phyloP scores from a whole-genome alignment of 2,797 vertebrate species.

The Fistularia commersonii region DNA sequence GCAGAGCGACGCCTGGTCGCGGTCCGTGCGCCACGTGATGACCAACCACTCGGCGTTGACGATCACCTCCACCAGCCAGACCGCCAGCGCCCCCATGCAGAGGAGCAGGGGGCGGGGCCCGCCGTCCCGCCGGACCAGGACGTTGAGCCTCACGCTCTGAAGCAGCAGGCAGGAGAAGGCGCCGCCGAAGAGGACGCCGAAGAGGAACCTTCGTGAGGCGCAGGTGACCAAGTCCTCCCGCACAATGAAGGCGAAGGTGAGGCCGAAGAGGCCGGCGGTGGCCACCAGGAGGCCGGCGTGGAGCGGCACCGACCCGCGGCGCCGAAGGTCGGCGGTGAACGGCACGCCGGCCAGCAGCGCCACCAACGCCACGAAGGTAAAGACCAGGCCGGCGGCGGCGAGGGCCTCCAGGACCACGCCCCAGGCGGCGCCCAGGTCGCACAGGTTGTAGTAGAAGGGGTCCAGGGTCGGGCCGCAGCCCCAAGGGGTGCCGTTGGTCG shows the following conservation, averaged over 20 bases:
- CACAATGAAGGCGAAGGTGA: conserved; percentile 89
- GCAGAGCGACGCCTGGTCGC: conserved; percentile 60
- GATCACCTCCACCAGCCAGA: conserved; percentile 87
- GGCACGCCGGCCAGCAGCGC: conserved; percentile 87
- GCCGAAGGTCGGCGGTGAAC: conserved; percentile 76
- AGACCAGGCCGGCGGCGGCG: conserved; percentile 78
- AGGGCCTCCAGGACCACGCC: conserved; percentile 87
- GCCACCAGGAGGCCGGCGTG: conserved; percentile 81
- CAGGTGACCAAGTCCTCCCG: conserved; percentile 86
- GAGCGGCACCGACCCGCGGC: conserved; percentile 76
- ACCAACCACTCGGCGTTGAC: conserved; percentile 95
- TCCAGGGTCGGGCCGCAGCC: conserved; percentile 81
- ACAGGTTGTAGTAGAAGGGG: conserved; percentile 89
- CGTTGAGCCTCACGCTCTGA: conserved; percentile 81
- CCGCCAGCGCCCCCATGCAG: conserved; percentile 72
- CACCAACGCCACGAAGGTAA: conserved; percentile 80
- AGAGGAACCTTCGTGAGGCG: conserved; percentile 87
- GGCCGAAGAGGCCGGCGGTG: conserved; percentile 86
- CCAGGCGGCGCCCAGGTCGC: conserved; percentile 81
- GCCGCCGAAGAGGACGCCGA: conserved; percentile 86
- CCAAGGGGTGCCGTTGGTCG: conserved; percentile 32
- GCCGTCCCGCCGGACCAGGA: conserved; percentile 69
- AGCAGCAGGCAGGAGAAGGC: conserved; percentile 89
- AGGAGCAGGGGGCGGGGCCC: conserved; percentile 78
- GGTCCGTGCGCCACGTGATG: conserved; percentile 81